Conservation (phyloP, 2,888 invertebrate species). For the Atrina japonica region DNA sequence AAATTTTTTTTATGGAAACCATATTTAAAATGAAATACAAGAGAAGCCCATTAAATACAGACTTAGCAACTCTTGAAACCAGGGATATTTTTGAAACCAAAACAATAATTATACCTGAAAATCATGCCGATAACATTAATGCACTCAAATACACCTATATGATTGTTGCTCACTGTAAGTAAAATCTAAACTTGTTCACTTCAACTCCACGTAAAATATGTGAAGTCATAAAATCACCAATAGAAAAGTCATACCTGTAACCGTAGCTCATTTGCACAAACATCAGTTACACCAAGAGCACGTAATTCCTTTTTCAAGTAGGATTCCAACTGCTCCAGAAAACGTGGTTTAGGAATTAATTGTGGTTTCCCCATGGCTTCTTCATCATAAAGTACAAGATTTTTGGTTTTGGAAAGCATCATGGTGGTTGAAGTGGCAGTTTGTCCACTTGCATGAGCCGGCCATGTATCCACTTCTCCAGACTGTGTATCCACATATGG, state of each 20-base stretch:
- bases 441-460: conserved; percentile 79
- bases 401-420: conserved; percentile 75
- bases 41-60: too few species aligned
- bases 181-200: too few species aligned
- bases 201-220: too few species aligned
- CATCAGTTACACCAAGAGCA: conserved; percentile 75
- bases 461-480: conserved; percentile 79
- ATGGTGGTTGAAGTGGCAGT: conserved; percentile 67
- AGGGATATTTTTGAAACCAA: too few species aligned
- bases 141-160: too few species aligned
- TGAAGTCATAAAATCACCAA: too few species aligned
- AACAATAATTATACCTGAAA: too few species aligned
- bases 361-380: conserved; percentile 74
- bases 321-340: conserved; percentile 79
- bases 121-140: too few species aligned
- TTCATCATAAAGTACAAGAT: conserved; percentile 75
- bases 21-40: too few species aligned
- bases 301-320: conserved; percentile 78
- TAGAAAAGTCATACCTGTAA: conserved; percentile 71
- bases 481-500: conserved; percentile 77
- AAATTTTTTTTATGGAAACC: too few species aligned
- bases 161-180: too few species aligned
- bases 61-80: too few species aligned
- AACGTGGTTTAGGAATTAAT: conserved; percentile 78
- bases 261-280: conserved; percentile 77